Percentiles rank a stretch among this genome's conserved stretches.
These are phyloP conservation scores for Dipodomys stephensi DNA, from an alignment of 2,113 vertebrate species.

Conservation along the genomic window DNA sequence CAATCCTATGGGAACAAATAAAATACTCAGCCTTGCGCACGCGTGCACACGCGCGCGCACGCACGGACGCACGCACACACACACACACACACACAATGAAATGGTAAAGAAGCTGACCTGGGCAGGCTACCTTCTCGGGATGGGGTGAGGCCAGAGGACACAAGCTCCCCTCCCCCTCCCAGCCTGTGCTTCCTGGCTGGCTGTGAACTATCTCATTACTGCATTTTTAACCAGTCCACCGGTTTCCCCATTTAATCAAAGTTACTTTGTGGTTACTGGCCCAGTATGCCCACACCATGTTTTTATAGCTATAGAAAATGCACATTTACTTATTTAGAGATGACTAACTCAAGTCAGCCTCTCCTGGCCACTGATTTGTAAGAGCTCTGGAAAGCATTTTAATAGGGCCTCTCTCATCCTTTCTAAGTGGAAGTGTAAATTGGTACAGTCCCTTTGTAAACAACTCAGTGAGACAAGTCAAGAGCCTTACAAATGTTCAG, in stretches of 20 bases:
- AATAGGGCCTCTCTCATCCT: conserved; percentile 34
- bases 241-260: conserved; percentile 66
- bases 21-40: neutral
- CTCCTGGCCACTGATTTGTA: neutral
- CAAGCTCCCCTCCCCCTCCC: conserved; percentile 60
- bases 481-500: conserved; percentile 38
- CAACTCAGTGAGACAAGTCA: conserved; percentile 11
- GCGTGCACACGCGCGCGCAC: no score
- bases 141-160: conserved; percentile 61
- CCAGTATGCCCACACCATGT: neutral
- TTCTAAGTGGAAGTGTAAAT: conserved; percentile 61
- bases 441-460: conserved; percentile 53
- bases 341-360: neutral
- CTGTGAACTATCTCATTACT: conserved; percentile 71
- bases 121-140: conserved; percentile 55
- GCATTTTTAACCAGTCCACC: conserved; percentile 67
- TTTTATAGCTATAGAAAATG: conserved; percentile 59
- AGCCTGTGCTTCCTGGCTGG: conserved; percentile 60
- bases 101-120: conserved; percentile 34
- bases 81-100: no score
- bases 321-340: conserved; percentile 57
- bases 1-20: conserved; percentile 59
- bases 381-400: conserved; percentile 24
- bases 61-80: no score
- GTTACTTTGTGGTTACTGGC: conserved; percentile 13